Evolutionary conservation across 2,797 vertebrate genomes (phyloP).

Genomic region (Percopsis omiscomaycus): DNA sequence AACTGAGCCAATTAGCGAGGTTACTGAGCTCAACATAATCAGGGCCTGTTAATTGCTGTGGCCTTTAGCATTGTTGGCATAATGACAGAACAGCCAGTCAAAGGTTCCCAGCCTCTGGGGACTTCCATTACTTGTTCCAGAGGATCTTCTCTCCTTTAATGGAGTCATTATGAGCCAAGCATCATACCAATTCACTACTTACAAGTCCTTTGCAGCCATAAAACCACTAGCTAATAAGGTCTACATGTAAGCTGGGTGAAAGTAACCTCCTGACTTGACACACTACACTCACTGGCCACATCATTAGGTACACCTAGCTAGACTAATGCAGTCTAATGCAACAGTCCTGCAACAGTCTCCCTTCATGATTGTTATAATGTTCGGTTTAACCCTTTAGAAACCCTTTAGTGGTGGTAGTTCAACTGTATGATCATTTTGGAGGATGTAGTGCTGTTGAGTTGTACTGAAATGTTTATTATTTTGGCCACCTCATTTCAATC

Average conservation of each 20-base stretch:
- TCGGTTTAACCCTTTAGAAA: too few species aligned
- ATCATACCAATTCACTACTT: constrained; percentile 44
- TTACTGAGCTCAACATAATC: constrained; percentile 65
- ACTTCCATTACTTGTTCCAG: constrained; percentile 58
- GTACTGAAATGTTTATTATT: too few species aligned
- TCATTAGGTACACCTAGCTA: too few species aligned
- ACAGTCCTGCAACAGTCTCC: too few species aligned
- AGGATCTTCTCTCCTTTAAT: constrained; percentile 37
- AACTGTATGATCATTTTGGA: too few species aligned
- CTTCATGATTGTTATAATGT: too few species aligned
- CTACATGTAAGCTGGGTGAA: constrained; percentile 39
- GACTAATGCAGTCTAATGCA: too few species aligned
- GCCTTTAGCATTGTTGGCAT: constrained; percentile 60
- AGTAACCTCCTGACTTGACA: constrained; percentile 31
- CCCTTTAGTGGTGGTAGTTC: too few species aligned
- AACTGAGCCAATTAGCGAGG: constrained; percentile 70
- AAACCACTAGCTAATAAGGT: constrained; percentile 41
- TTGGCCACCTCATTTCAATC: too few species aligned
- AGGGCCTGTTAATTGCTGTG: constrained; percentile 67
- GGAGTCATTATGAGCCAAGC: constrained; percentile 33
- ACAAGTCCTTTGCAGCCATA: constrained; percentile 42
- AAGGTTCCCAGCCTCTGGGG: constrained; percentile 59
- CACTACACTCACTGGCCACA: not conserved
- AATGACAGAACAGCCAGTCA: constrained; percentile 57
- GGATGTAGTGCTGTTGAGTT: too few species aligned